phyloP scores from a whole-genome alignment of 2,113 vertebrate genomes.

The Anarhynchus alexandrinus region DNA sequence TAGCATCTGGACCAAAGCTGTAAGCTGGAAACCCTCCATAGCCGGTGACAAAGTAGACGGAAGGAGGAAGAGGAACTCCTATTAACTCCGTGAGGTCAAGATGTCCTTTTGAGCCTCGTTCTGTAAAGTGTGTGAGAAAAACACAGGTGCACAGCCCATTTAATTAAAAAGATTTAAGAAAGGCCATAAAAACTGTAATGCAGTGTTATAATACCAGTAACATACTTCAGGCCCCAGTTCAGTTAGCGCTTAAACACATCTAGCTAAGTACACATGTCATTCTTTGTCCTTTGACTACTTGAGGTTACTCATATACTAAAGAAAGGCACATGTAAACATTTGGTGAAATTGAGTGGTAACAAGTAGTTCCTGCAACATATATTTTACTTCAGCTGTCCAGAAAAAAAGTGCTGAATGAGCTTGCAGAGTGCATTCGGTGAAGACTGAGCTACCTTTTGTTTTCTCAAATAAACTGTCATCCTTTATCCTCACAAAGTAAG shows the following conservation, averaged over 20 bases:
- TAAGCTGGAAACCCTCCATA: slow-evolving; percentile 93
- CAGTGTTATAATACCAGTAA: neutral
- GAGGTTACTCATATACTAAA: neutral
- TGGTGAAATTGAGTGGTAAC: neutral
- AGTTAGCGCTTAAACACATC: neutral
- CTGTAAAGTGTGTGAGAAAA: slow-evolving; percentile 65
- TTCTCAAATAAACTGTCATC: neutral
- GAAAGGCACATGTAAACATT: neutral
- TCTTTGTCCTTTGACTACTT: neutral
- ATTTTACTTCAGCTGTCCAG: neutral
- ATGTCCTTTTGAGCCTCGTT: slow-evolving; percentile 67
- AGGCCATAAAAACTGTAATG: neutral
- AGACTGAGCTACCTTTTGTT: neutral
- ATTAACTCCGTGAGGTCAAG: slow-evolving; percentile 92
- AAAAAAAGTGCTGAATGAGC: neutral
- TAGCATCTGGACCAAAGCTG: slow-evolving; percentile 86
- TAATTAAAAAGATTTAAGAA: neutral
- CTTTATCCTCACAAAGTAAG: neutral
- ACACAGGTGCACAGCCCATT: neutral
- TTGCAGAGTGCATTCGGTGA: neutral
- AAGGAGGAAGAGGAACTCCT: slow-evolving; percentile 93
- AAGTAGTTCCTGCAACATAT: neutral
- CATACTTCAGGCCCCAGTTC: neutral
- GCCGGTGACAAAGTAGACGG: slow-evolving; percentile 90
- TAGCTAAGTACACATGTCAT: fast-evolving